A percentile compares a stretch with the other conserved stretches of the same genome.
Evolutionary conservation across 2,113 vertebrate species (phyloP).

Genomic region (Antidorcas marsupialis): DNA sequence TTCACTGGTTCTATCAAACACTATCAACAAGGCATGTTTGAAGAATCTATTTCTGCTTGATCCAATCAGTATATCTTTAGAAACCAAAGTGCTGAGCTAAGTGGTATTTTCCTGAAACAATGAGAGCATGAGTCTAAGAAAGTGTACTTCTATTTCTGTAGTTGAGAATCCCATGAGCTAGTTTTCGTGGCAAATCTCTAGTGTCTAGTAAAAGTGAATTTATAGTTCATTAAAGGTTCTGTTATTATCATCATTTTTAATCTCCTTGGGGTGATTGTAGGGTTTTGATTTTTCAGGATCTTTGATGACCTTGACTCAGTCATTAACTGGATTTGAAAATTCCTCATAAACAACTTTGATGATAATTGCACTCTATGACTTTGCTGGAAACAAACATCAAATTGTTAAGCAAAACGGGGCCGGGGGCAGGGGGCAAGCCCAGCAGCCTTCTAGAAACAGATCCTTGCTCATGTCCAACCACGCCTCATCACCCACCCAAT

Average conservation of each 20-base stretch:
- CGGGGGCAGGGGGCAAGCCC: neutral
- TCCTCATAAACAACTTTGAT: constrained; percentile 24
- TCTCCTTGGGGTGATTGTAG: neutral
- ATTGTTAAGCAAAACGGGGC: neutral
- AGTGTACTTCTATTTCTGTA: neutral
- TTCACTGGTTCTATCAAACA: neutral
- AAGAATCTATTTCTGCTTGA: neutral
- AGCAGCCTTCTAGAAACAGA: neutral
- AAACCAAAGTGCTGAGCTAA: neutral
- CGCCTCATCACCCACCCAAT: neutral
- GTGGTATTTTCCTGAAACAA: neutral
- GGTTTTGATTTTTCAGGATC: constrained; percentile 34
- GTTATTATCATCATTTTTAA: constrained; percentile 32
- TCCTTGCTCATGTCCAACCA: neutral
- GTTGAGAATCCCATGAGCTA: neutral
- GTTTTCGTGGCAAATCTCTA: neutral
- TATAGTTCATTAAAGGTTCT: constrained; percentile 5
- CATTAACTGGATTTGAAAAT: constrained; percentile 33
- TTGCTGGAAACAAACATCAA: constrained; percentile 9
- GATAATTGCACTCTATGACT: neutral
- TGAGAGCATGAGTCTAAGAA: neutral
- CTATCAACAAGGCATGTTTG: neutral
- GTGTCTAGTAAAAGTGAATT: neutral
- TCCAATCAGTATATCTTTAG: neutral
- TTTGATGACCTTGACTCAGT: constrained; percentile 16